These are phyloP conservation scores for Cephalophus harveyi DNA, from an alignment of 2,113 vertebrate species.

Conservation along the genomic window DNA sequence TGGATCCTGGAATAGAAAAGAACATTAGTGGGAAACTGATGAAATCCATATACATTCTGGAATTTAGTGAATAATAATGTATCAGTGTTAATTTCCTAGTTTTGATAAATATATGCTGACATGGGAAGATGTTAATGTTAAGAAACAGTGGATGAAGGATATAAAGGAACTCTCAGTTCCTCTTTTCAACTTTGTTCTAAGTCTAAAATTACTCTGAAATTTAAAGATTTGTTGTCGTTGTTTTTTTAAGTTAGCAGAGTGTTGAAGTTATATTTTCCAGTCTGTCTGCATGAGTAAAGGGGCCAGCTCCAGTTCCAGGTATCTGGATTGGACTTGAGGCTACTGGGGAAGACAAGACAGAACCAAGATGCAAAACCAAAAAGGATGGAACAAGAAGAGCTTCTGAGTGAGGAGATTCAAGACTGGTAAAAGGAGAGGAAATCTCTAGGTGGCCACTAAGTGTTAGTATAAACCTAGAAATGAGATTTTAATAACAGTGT, in stretches of 20 bases:
- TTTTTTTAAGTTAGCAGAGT: neutral
- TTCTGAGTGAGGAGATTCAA: neutral
- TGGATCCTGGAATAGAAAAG: constrained; percentile 42
- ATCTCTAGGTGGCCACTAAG: neutral
- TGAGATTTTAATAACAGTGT: constrained; percentile 4
- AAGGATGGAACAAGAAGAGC: neutral
- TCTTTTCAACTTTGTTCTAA: neutral
- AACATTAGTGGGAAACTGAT: neutral
- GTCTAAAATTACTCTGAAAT: constrained; percentile 4
- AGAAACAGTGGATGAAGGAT: neutral
- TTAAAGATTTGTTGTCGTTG: neutral
- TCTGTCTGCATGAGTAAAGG: neutral
- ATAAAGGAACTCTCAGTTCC: neutral
- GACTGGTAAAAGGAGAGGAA: neutral
- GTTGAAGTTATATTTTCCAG: constrained; percentile 14
- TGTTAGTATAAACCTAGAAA: constrained; percentile 4
- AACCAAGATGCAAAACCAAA: neutral
- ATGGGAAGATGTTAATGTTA: neutral
- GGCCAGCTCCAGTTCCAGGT: neutral
- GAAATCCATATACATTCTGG: neutral
- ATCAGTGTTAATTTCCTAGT: neutral
- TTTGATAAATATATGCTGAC: neutral
- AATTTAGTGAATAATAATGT: constrained; percentile 6
- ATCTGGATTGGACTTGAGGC: neutral
- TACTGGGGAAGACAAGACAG: neutral